These are phyloP conservation scores for Molossus alvarezi DNA, from an alignment of 2,797 vertebrate genomes.

Conservation along the genomic window DNA sequence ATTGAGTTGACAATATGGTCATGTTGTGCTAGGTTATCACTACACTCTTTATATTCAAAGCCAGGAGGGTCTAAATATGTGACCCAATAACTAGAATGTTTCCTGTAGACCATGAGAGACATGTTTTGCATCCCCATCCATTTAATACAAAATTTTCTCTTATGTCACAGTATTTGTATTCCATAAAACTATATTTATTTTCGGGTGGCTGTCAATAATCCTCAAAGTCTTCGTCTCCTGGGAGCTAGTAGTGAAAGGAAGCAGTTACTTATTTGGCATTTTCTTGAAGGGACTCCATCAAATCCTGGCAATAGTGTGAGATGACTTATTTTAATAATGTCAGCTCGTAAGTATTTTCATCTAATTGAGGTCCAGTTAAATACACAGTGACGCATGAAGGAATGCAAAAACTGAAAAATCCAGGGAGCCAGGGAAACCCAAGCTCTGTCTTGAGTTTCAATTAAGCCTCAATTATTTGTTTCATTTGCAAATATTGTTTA, in stretches of 20 bases:
- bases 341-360: background rate
- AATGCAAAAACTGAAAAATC: background rate
- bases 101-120: background rate
- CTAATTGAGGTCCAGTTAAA: background rate
- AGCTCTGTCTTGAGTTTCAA: background rate
- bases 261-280: background rate
- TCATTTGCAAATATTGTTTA: background rate
- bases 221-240: background rate
- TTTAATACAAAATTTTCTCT: constrained; percentile 36
- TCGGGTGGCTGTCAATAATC: background rate
- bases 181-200: background rate
- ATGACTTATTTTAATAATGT: background rate
- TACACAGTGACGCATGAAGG: background rate
- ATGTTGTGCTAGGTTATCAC: background rate
- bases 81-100: background rate
- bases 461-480: background rate
- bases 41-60: background rate
- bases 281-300: background rate
- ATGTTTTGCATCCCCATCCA: background rate
- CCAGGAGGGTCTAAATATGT: background rate
- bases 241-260: background rate
- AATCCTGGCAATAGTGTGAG: background rate
- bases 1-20: background rate
- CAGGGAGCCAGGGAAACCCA: too few relatives aligned
- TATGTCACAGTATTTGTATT: background rate